Conservation (phyloP, 2,113 vertebrate genomes). For the Orcinus orca region DNA sequence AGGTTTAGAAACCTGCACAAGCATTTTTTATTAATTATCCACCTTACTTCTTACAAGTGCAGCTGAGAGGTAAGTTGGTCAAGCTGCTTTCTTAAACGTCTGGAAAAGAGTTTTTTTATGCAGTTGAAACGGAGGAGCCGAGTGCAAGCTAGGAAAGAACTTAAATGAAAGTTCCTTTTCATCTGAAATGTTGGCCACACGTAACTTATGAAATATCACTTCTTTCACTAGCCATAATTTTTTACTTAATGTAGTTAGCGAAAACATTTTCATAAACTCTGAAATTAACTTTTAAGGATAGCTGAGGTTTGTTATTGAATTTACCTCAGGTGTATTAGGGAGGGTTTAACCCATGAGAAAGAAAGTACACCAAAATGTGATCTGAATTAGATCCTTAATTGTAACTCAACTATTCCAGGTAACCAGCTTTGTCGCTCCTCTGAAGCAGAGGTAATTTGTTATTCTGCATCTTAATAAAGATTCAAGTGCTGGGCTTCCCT, state of each 20-base stretch:
- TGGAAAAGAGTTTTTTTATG: not conserved
- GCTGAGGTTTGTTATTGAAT: not conserved
- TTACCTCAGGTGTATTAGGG: not conserved
- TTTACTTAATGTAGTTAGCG: not conserved
- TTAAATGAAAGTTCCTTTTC: not conserved
- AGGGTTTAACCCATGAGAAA: slow-evolving; percentile 2
- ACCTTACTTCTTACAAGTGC: not conserved
- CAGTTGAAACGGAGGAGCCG: not conserved
- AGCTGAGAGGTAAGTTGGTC: not conserved
- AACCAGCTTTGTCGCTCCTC: not conserved
- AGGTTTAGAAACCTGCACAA: not conserved
- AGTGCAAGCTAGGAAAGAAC: not conserved
- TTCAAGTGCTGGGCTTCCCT: not conserved
- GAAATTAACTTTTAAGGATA: not conserved
- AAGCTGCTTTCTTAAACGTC: not conserved
- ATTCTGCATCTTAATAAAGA: not conserved
- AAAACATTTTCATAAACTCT: slow-evolving; percentile 27
- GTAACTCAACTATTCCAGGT: not conserved
- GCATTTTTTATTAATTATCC: not conserved
- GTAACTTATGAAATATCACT: not conserved
- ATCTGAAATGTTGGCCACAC: not conserved
- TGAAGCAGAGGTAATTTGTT: not conserved
- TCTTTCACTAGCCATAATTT: not conserved
- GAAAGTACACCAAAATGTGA: not conserved
- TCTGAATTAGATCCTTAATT: not conserved